These are phyloP conservation scores for Petrocephalus zakoni DNA, from an alignment of 2,113 vertebrate species.

Conservation along the genomic window DNA sequence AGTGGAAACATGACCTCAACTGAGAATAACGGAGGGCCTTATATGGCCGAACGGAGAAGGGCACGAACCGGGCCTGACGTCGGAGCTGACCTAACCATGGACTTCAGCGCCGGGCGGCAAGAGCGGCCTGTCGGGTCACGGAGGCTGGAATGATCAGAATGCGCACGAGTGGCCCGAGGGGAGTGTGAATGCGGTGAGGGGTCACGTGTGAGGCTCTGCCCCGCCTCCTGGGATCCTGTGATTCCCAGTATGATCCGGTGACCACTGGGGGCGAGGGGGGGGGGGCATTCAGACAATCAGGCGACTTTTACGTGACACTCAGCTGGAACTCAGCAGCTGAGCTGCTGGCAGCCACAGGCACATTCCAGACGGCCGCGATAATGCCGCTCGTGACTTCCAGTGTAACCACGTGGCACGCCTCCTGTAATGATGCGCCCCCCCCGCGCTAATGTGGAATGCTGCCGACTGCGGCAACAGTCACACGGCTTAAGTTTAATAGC, in stretches of 20 bases:
- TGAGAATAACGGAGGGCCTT: conserved; percentile 46
- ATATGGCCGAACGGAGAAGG: conserved; percentile 43
- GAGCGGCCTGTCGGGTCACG: conserved; percentile 37
- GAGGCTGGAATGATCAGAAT: conserved; percentile 48
- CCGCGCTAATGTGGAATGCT: not conserved
- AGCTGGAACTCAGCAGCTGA: not conserved
- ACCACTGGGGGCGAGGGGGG: not conserved
- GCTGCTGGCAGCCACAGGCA: not conserved
- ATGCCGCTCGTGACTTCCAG: not conserved
- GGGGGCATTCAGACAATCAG: not conserved
- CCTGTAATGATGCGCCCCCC: not conserved
- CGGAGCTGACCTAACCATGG: conserved; percentile 48
- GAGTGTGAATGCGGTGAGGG: conserved; percentile 45
- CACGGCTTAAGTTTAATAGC: not conserved
- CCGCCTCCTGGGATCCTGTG: conserved; percentile 30
- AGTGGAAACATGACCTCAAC: conserved; percentile 23
- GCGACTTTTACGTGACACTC: not conserved
- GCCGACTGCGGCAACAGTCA: not conserved
- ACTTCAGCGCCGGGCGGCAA: conserved; percentile 30
- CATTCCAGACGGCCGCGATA: not conserved
- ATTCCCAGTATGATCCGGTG: conserved; percentile 31
- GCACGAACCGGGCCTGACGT: conserved; percentile 45
- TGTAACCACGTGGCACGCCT: not conserved
- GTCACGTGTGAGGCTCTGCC: conserved; percentile 42
- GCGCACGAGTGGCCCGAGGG: conserved; percentile 32